Evolutionary conservation across 2,797 vertebrate genomes (phyloP).

Genomic region (Tadarida brasiliensis): DNA sequence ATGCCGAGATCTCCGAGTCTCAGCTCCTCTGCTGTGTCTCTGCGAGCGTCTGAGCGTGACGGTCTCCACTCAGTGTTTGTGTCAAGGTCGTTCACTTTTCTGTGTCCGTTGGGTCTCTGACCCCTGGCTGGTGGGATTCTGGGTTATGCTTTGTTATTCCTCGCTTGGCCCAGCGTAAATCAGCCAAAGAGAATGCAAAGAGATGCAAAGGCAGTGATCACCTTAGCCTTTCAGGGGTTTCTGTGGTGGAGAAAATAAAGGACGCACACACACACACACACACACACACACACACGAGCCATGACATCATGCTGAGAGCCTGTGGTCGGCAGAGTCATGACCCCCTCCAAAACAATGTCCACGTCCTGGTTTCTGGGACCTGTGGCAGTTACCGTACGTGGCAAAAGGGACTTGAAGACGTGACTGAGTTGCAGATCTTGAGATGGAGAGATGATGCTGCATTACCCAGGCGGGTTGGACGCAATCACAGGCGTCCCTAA

Average conservation of each 20-base stretch:
- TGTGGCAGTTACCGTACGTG: fast-evolving
- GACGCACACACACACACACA: fast-evolving
- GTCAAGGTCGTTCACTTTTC: fast-evolving
- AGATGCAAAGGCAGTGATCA: background rate
- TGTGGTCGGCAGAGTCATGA: fast-evolving
- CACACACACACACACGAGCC: background rate
- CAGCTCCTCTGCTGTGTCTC: background rate
- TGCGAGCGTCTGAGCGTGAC: fast-evolving
- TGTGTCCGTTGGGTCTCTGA: background rate
- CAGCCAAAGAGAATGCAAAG: no score
- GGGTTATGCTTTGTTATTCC: no score
- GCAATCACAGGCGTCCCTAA: no score
- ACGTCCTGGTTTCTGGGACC: background rate
- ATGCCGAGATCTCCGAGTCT: background rate
- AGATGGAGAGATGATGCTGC: background rate
- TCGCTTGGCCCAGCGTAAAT: background rate
- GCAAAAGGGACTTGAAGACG: background rate
- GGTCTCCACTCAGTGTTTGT: background rate
- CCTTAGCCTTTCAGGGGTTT: background rate
- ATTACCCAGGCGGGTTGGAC: fast-evolving
- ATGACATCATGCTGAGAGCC: fast-evolving
- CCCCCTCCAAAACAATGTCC: fast-evolving
- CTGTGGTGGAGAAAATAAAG: background rate
- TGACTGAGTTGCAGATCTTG: background rate
- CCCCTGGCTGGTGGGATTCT: background rate